Conservation (phyloP, 2,797 vertebrate genomes). For the Monodelphis domestica region DNA sequence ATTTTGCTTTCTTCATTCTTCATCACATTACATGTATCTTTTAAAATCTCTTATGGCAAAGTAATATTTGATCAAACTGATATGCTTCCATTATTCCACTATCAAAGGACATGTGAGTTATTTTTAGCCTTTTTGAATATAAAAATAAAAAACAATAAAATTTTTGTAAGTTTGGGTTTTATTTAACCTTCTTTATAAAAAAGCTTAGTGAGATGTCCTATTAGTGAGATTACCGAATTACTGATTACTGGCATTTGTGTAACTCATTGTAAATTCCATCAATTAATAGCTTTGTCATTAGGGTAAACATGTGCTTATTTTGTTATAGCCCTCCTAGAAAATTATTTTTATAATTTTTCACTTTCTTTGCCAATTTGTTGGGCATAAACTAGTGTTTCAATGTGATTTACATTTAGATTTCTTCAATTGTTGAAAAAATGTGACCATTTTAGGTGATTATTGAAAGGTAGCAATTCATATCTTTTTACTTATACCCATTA, state of each 20-base stretch:
- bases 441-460: neutral
- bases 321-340: neutral
- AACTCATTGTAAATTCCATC: neutral
- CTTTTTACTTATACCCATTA: neutral
- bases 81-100: neutral
- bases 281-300: neutral
- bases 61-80: neutral
- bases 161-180: neutral
- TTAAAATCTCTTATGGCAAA: neutral
- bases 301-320: neutral
- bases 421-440: neutral
- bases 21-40: neutral
- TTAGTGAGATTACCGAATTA: neutral
- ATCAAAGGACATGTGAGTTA: neutral
- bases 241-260: neutral
- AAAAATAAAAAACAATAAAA: neutral
- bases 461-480: neutral
- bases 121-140: neutral
- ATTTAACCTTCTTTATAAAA: neutral
- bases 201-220: neutral
- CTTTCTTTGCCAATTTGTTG: neutral
- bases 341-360: neutral
- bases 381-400: neutral
- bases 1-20: neutral
- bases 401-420: neutral